phyloP scores from a whole-genome alignment of 2,888 invertebrate genomes.

The Teinopalpus imperialis region DNA sequence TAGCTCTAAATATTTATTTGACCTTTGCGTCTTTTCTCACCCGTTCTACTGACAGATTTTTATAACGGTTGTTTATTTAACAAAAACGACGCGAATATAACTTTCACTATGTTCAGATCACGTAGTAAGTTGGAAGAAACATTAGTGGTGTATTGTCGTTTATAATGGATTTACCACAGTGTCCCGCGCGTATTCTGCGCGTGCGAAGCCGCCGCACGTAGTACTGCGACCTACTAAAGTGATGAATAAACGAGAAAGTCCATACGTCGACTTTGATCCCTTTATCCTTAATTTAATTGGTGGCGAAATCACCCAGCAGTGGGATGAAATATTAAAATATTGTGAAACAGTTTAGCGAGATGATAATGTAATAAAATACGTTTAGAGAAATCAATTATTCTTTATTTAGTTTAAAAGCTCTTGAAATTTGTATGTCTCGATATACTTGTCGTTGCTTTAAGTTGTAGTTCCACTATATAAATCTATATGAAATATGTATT shows the following conservation, averaged over 20 bases:
- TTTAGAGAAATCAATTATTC: neutral
- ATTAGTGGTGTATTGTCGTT: slow-evolving; percentile 50
- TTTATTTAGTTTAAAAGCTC: too few relatives aligned
- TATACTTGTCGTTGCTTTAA: too few relatives aligned
- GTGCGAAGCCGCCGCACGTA: slow-evolving; percentile 45
- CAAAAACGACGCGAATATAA: slow-evolving; percentile 52
- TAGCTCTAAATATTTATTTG: neutral
- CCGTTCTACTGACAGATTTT: slow-evolving; percentile 23
- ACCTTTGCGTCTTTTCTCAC: neutral
- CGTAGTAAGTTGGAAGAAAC: slow-evolving; percentile 49
- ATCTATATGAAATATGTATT: too few relatives aligned
- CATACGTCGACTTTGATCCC: slow-evolving; percentile 15
- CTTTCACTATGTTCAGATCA: slow-evolving; percentile 64
- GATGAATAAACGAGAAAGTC: slow-evolving; percentile 64
- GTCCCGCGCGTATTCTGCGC: slow-evolving; percentile 34
- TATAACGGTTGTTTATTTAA: slow-evolving; percentile 50
- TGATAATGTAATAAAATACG: too few relatives aligned
- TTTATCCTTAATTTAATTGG: slow-evolving; percentile 1
- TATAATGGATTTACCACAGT: slow-evolving; percentile 54
- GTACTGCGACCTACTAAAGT: slow-evolving; percentile 64
- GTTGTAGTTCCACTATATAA: too few relatives aligned
- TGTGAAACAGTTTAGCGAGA: too few relatives aligned
- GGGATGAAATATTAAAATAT: neutral
- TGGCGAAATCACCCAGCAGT: neutral
- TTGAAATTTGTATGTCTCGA: too few relatives aligned